Evolutionary conservation across 2,113 vertebrate species (phyloP).

Genomic region (Oncorhynchus tshawytscha): DNA sequence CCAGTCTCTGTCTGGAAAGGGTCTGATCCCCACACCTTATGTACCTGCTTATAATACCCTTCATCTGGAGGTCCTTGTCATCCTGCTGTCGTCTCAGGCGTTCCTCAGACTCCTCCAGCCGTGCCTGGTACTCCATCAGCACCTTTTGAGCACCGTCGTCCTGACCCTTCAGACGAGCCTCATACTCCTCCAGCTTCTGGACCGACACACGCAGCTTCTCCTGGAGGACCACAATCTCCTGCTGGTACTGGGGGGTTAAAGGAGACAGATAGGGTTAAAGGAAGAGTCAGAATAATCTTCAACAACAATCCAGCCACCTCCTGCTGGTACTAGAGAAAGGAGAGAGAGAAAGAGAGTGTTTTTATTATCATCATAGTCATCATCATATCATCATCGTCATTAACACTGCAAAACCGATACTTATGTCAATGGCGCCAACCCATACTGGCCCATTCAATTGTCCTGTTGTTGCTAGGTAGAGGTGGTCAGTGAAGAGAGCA

Average conservation of each 20-base stretch:
- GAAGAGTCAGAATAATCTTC: neutral
- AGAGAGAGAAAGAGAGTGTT: neutral
- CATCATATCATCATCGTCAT: neutral
- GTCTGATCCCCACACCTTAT: too few relatives aligned
- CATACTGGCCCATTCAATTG: too few relatives aligned
- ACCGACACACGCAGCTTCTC: conserved; percentile 92
- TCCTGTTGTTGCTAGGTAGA: too few relatives aligned
- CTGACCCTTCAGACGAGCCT: conserved; percentile 92
- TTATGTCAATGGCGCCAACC: too few relatives aligned
- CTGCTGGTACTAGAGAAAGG: neutral
- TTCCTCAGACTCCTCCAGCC: conserved; percentile 95
- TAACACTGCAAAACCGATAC: too few relatives aligned
- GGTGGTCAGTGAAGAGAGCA: too few relatives aligned
- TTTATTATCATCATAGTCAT: neutral
- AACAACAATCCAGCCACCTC: neutral
- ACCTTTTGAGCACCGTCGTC: conserved; percentile 96
- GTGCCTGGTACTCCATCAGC: conserved; percentile 93
- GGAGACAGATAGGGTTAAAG: neutral
- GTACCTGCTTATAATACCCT: conserved; percentile 98
- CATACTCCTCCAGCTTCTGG: conserved; percentile 96
- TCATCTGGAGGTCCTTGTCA: conserved; percentile 99
- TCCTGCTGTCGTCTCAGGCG: conserved; percentile 94
- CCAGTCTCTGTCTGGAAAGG: neutral
- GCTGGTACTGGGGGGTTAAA: conserved; percentile 78
- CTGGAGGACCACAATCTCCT: conserved; percentile 92